phyloP scores from a whole-genome alignment of 2,888 invertebrate species.

The Callyntrura guangdongensis region DNA sequence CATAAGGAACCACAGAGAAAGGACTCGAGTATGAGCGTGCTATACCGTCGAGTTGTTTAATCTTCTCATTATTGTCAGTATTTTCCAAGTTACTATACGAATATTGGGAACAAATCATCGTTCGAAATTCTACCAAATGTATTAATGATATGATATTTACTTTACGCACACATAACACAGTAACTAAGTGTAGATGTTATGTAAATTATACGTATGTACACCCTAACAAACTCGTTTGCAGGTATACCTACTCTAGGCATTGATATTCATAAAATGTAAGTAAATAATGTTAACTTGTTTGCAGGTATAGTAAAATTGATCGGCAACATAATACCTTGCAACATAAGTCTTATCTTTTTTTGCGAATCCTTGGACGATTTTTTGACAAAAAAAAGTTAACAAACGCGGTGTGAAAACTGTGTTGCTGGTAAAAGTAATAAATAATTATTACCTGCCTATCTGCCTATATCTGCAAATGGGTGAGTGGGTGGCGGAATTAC shows the following conservation, averaged over 20 bases:
- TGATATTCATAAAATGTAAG: background rate
- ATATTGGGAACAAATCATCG: too few species aligned
- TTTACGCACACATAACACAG: too few species aligned
- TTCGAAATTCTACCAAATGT: too few species aligned
- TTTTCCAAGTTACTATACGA: too few species aligned
- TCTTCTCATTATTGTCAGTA: background rate
- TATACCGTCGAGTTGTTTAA: constrained; percentile 45
- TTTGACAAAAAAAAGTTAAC: constrained; percentile 23
- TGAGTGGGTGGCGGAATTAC: background rate
- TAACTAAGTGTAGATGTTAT: too few species aligned
- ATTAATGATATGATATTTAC: too few species aligned
- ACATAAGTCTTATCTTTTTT: constrained; percentile 48
- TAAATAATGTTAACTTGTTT: background rate
- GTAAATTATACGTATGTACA: too few species aligned
- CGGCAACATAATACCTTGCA: background rate
- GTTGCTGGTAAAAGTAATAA: background rate
- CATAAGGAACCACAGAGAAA: constrained; percentile 25
- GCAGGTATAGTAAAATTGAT: background rate
- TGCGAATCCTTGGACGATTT: constrained; percentile 59
- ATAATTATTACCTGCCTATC: background rate
- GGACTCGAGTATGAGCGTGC: background rate
- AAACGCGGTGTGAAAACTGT: background rate
- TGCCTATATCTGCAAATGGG: background rate
- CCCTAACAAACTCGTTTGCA: too few species aligned
- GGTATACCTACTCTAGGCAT: too few species aligned